Evolutionary conservation across 2,888 invertebrate species (phyloP), one percentile per base, ranked within the genome.

Genomic region (Micoletzkya japonica): DNA sequence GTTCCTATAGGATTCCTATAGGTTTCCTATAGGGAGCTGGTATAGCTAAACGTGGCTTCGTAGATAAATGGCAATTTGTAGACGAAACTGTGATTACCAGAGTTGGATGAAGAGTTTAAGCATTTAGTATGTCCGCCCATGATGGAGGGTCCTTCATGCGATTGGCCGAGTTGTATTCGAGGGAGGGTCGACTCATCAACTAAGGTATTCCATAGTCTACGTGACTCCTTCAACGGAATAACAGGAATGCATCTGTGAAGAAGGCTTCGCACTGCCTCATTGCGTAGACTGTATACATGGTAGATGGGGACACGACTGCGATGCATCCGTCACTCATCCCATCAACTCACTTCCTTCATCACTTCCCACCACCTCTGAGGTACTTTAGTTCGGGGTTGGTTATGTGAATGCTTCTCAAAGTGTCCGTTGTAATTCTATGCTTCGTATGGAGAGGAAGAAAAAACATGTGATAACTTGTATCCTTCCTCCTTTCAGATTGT

Each of bases 281-380:
- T 66, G 64, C n/a, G 44, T 14, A 4, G 37, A 66, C 7, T 66
- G 64, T 30, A 28, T 66, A 3, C 17, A 26, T 3, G 26, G 37
- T 6, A 34, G 64, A 66, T 66, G 64, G 64, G 64, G 64, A 24
- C 26, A 2, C 0, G 32, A 66, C n/a, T 66, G 64, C 10, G 64
- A 66, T 10, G 26, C n/a, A 7, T 36, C 30, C 4, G 30, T 37
- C 54, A 54, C 30, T 28, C 28, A 28, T 14, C 52, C 52, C n/a
- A 17, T 28, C 2, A 26, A 37, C 36, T 37, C 52, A n/a, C 64
- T 66, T 10, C 64, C 64, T 26, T n/a, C n/a, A n/a, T 7, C 64
- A 2, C 37, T 66, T n/a, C 64, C 64, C 36, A 54, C 36, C 44
- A 37, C 54, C 7, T 54, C 64, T 28, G 64, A 66, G 64, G 64